A percentile compares a stretch with the other conserved stretches of the same genome.
Evolutionary conservation across 2,113 vertebrate genomes (phyloP).

Genomic region (Hippopotamus amphibius): DNA sequence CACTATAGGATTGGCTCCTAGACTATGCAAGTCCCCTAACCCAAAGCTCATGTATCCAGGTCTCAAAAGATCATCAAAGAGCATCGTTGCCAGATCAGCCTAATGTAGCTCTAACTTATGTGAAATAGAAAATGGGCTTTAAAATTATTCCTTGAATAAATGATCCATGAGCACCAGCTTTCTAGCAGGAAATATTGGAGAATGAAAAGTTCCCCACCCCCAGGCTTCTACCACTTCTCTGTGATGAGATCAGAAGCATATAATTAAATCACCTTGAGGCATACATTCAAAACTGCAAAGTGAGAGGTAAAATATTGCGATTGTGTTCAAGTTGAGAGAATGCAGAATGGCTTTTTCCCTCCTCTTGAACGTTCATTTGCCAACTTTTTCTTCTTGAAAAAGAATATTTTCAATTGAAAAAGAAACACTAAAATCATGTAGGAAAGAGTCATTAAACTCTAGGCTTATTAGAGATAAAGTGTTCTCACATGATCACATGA

Average conservation of each 20-base stretch:
- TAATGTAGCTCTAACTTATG: neutral
- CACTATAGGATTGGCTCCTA: neutral
- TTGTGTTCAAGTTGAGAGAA: neutral
- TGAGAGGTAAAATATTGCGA: neutral
- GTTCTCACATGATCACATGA: neutral
- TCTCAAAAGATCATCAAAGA: neutral
- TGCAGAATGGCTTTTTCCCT: neutral
- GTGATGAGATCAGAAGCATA: conserved; percentile 23
- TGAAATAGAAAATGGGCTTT: neutral
- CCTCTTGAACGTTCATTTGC: neutral
- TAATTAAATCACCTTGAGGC: neutral
- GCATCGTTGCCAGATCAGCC: neutral
- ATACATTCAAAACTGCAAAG: neutral
- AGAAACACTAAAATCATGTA: neutral
- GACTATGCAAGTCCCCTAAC: neutral
- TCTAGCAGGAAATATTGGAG: neutral
- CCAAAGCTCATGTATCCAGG: neutral
- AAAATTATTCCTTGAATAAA: conserved; percentile 46
- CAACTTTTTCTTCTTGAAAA: conserved; percentile 6
- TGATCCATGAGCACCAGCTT: neutral
- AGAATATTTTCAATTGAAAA: neutral
- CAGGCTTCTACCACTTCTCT: neutral
- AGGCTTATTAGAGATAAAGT: neutral
- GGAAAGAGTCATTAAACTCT: conserved; percentile 30
- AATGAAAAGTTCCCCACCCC: neutral